phyloP scores from a whole-genome alignment of 2,113 vertebrate species.

The Siphamia tubifer region DNA sequence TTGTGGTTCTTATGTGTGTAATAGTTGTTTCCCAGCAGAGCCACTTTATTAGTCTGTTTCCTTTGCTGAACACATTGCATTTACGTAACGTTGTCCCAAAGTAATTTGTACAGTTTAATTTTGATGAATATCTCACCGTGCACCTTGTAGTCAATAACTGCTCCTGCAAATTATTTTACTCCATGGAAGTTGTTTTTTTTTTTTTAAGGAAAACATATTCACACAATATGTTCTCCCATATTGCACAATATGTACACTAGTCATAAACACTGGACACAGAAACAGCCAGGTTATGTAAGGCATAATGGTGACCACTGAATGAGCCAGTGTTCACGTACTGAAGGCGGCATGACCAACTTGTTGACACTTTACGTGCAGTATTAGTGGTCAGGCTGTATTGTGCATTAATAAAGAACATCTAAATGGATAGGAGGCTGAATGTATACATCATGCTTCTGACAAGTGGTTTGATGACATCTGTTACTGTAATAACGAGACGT shows the following conservation, averaged over 20 bases:
- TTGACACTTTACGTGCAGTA: conserved; percentile 15
- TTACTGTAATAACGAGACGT: not conserved
- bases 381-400: not conserved
- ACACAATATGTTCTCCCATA: not conserved
- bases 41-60: not conserved
- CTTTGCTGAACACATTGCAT: not conserved
- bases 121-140: not conserved
- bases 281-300: not conserved
- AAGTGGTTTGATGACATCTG: conserved; percentile 1
- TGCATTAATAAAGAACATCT: not conserved
- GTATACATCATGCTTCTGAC: not conserved
- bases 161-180: not conserved
- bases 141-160: too few relatives aligned
- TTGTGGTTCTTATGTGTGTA: too few relatives aligned
- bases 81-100: not conserved
- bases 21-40: not conserved
- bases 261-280: not conserved
- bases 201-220: not conserved
- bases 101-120: not conserved
- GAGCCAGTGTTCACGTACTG: not conserved
- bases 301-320: conserved; percentile 32
- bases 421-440: not conserved
- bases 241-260: not conserved
- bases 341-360: not conserved
- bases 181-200: not conserved